Evolutionary conservation across 1,140 invertebrate species (phyloP), one percentile per base, ranked within the genome.

Genomic region (Eupristina koningsbergeri): DNA sequence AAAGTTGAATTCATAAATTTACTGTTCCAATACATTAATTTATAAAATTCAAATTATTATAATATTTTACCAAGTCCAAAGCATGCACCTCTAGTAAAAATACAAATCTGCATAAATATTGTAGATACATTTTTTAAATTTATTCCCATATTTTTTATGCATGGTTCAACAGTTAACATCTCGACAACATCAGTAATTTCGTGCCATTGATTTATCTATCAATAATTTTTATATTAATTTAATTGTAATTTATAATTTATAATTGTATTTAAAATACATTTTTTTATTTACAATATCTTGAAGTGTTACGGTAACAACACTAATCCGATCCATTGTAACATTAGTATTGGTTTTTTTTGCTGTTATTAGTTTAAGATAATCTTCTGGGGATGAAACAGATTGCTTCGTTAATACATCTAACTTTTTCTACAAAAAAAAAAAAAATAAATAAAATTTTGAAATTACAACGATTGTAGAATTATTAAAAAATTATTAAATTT

Each of bases 21-120:
- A 7, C 47, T 8, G 13, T 74, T 47, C 9, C 47, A 47, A 74
- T 58, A 26, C 26, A 58, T 26, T 26, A 2, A 22, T 26, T 74
- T 29, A 67, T 34, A 34, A 39, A 36, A 26, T 61, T 80, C 19
- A 36, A 26, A 39, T 50, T 39, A 36, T 22, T 3, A 50, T 22
- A 41, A 31, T 74, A 74, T 19, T 53, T 47, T 67, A 91, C 91
- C 91, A 78, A 92, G 78, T 19, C 90, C 91, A n/a, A 92, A 92
- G 80, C 91, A 91, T 1, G 90, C 89, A 0, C 91, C 90, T 67
- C 89, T 84, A 29, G 85, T 86, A 50, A 91, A 91, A 22, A 86
- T 87, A 67, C 89, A 90, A 69, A 92, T 86, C 86, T 92, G 90
- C 88, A 92, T 90, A 50, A 92, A 91, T 83, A 91, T 85, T 11